Evolutionary conservation across 1,140 invertebrate species (phyloP), one percentile per base, ranked within the genome.

Genomic region (Stegodyphus dumicola): DNA sequence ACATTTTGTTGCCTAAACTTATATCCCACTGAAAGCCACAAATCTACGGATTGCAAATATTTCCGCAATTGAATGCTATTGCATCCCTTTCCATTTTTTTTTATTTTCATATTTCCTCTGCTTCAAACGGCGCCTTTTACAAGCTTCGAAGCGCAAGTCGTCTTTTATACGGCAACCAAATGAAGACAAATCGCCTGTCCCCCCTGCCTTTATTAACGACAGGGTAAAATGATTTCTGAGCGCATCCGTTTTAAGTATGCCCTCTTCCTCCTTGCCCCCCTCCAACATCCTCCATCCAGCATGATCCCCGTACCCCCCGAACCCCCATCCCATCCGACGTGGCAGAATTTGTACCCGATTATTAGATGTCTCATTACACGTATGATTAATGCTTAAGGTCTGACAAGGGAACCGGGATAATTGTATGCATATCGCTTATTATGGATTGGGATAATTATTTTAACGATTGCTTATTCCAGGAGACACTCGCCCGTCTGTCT

Each of bases 391-490:
- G 80, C 53, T 66, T 54, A 83, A 48, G 70, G 71, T 75, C 71
- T 66, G 80, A 83, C 70, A 83, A 60, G 70, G 64, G 52, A 83
- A 51, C 80, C 71, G 60, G 80, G 80, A 75, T 75, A 83, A 83
- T 75, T 83, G 80, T 83, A 83, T 83, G 71, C 80, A 83, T 83
- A 83, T 83, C 80, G 80, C 80, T 66, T 83, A 83, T 83, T 83
- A 83, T 83, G 80, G 80, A 83, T 83, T 49, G 71, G 56, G 80
- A 83, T 83, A 83, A 83, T 83, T 83, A 75, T 83, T 83, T 83
- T 83, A 83, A 83, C 80, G 80, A 83, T 83, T 83, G 80, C 80
- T 83, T 83, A 83, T 75, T 66, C 80, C 64, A 60, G 80, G 51
- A 83, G 64, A 66, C n/a, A n/a, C 56, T 75, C 80, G 15, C 49